Conservation (phyloP, 2,113 vertebrate species). For the Stictonetta naevosa region DNA sequence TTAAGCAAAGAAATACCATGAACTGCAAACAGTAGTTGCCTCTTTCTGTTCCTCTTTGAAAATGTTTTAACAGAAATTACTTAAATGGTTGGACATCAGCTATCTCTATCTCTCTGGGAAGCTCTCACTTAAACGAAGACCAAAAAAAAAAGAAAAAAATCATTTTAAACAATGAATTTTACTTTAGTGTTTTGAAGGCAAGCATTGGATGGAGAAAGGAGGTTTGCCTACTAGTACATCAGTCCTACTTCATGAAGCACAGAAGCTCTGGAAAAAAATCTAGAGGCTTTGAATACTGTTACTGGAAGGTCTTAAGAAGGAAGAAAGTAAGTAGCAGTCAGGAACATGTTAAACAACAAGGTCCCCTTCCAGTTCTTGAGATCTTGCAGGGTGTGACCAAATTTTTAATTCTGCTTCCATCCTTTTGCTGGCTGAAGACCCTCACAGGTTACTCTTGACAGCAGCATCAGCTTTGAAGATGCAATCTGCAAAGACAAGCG, state of each 20-base stretch:
- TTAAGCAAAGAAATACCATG: background rate
- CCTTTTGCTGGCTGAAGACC: background rate
- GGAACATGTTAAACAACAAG: background rate
- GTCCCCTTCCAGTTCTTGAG: background rate
- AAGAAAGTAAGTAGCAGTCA: background rate
- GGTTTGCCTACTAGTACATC: no score
- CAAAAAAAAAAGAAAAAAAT: no score
- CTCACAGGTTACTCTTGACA: background rate
- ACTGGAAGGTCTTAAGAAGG: background rate
- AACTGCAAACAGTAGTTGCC: background rate
- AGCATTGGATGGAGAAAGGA: background rate
- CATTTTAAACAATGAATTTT: background rate
- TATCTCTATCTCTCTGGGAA: background rate
- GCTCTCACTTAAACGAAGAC: background rate
- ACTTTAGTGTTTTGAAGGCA: background rate
- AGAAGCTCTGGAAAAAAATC: background rate
- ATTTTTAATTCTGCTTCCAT: background rate
- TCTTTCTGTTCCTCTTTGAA: background rate
- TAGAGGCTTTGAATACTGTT: background rate
- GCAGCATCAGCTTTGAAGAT: background rate
- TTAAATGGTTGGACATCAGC: background rate
- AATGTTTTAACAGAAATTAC: background rate
- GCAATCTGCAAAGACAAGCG: background rate
- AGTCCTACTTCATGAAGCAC: background rate
- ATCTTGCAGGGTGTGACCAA: background rate